Evolutionary conservation across 2,888 invertebrate species (phyloP), one percentile per base, ranked within the genome.

Genomic region (Meganola albula): DNA sequence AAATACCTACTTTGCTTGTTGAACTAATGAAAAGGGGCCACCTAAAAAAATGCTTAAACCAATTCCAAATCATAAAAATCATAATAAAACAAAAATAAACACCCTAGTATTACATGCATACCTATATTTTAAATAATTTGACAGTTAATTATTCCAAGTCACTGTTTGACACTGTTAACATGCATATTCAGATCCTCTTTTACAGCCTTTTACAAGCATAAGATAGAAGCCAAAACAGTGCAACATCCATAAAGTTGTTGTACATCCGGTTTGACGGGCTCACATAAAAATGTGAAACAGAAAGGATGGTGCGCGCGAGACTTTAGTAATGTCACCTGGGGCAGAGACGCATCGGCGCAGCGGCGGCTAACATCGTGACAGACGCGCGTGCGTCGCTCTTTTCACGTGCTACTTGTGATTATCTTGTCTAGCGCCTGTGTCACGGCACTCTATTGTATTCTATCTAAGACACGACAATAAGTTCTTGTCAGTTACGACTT

Each of bases 321-420:
- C 49, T 59, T 53, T 53, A 43, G 53, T 55, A 53, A 53, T 68
- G 70, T 75, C 74, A 73, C 74, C 70, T 53, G 67, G 48, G 65
- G 71, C 62, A 51, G 37, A 33, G 55, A 54, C 48, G 52, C 36
- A 42, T 38, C 49, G 33, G 42, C 41, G 44, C 47, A 44, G 60
- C 20, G 20, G n/a, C 20, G 55, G n/a, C n/a, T n/a, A n/a, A n/a
- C n/a, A n/a, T 82, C 83, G 83, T 84, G 82, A 79, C 74, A 54
- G 60, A 44, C 46, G 74, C 78, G 82, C 78, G 77, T 77, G 80
- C 74, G 66, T 62, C 53, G 58, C 55, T 62, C 64, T 63, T 74
- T 72, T 76, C 76, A 80, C 78, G 79, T 72, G 73, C 78, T 74
- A 76, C 78, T 77, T 73, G 68, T 71, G 70, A 80, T 79, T 76